phyloP scores from a whole-genome alignment of 2,113 vertebrate genomes.

The Archocentrus centrarchus region DNA sequence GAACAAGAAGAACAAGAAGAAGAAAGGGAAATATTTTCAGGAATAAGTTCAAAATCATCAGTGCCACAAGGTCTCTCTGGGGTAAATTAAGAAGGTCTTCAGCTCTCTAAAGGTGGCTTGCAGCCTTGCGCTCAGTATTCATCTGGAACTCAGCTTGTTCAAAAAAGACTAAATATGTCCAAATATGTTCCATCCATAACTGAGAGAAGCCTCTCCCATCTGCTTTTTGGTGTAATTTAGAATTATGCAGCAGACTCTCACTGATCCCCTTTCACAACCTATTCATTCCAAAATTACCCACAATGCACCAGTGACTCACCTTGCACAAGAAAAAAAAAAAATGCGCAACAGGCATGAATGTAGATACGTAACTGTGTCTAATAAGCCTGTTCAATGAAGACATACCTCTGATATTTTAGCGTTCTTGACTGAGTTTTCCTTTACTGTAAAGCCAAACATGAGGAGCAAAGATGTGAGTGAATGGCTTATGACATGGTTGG shows the following conservation, averaged over 20 bases:
- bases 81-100: slow-evolving; percentile 67
- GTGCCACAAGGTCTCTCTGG: slow-evolving; percentile 70
- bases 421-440: slow-evolving; percentile 46
- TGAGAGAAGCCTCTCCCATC: slow-evolving; percentile 21
- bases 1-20: slow-evolving; percentile 35
- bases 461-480: slow-evolving; percentile 51
- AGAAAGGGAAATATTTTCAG: slow-evolving; percentile 68
- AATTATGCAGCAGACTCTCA: slow-evolving; percentile 14
- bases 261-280: slow-evolving; percentile 1
- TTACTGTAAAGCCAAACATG: slow-evolving; percentile 55
- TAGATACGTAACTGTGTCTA: slow-evolving; percentile 12
- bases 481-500: slow-evolving; percentile 17
- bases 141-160: slow-evolving; percentile 51
- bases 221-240: slow-evolving; percentile 36
- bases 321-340: neutral
- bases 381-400: slow-evolving; percentile 11
- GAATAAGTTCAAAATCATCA: slow-evolving; percentile 71
- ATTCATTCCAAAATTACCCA: slow-evolving; percentile 41
- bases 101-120: slow-evolving; percentile 65
- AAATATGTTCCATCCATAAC: slow-evolving; percentile 33
- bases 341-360: slow-evolving; percentile 18
- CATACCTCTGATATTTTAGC: slow-evolving; percentile 35
- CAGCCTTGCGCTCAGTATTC: slow-evolving; percentile 56
- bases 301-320: slow-evolving; percentile 39
- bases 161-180: slow-evolving; percentile 50